phyloP scores from a whole-genome alignment of 2,888 invertebrate species.

The Seira musarum region DNA sequence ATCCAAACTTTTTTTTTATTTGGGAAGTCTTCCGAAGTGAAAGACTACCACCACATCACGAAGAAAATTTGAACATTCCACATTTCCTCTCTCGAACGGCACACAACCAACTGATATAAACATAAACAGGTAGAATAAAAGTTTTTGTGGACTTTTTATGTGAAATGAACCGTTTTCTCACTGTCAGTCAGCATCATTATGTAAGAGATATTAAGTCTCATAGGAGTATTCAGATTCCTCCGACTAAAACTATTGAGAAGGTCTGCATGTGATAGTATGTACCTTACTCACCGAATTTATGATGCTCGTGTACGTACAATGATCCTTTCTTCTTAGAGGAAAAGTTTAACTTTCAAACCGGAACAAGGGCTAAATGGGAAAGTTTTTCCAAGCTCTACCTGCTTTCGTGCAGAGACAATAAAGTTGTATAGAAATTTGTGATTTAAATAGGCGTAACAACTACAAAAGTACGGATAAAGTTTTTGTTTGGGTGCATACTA shows the following conservation, averaged over 20 bases:
- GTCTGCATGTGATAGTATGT: background rate
- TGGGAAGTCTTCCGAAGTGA: background rate
- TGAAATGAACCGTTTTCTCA: slow-evolving; percentile 19
- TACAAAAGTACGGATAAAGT: too few relatives aligned
- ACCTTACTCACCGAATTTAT: too few relatives aligned
- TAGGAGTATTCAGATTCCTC: slow-evolving; percentile 4
- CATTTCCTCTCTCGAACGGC: too few relatives aligned
- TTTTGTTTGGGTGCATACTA: too few relatives aligned
- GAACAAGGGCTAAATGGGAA: slow-evolving; percentile 33
- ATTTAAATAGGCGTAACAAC: too few relatives aligned
- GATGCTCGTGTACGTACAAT: too few relatives aligned
- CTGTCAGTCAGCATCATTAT: slow-evolving; percentile 16
- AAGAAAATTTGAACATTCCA: background rate
- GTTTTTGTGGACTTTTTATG: background rate
- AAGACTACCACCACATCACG: too few relatives aligned
- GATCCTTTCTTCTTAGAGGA: background rate
- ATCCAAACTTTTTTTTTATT: background rate
- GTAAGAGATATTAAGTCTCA: slow-evolving; percentile 10
- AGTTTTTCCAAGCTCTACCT: slow-evolving; percentile 23
- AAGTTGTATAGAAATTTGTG: too few relatives aligned
- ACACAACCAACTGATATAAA: too few relatives aligned
- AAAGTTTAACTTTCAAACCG: slow-evolving; percentile 18
- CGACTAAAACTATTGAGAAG: slow-evolving; percentile 17
- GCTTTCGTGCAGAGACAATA: too few relatives aligned
- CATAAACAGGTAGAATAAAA: slow-evolving; percentile 12